Percentiles rank a stretch among this genome's conserved stretches.
phyloP scores from a whole-genome alignment of 2,113 vertebrate genomes.

The Laticauda colubrina region DNA sequence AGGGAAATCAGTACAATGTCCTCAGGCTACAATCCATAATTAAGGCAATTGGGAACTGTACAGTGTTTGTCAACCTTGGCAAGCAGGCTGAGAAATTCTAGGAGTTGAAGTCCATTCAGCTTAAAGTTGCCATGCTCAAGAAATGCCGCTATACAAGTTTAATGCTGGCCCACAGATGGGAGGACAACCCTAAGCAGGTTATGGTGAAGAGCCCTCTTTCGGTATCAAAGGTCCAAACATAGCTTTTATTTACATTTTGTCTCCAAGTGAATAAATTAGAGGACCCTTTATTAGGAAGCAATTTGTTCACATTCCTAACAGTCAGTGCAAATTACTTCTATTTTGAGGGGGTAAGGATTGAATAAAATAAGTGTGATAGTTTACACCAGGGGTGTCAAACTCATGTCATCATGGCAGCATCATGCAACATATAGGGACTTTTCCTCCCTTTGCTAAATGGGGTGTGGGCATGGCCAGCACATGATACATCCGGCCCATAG shows the following conservation, averaged over 20 bases:
- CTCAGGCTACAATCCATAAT: not conserved
- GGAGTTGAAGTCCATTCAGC: not conserved
- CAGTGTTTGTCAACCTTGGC: not conserved
- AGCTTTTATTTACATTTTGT: not conserved
- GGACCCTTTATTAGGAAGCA: not conserved
- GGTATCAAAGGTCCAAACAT: not conserved
- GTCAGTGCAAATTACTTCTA: not conserved
- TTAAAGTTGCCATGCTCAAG: not conserved
- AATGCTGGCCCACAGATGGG: not conserved
- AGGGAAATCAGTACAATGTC: not conserved
- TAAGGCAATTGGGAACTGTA: not conserved
- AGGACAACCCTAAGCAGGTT: not conserved
- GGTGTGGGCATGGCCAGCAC: no score
- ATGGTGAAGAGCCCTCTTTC: not conserved
- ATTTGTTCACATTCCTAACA: not conserved
- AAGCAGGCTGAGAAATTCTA: not conserved
- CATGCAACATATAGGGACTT: no score
- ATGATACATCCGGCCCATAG: no score
- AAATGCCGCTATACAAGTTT: not conserved
- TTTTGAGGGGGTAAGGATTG: not conserved
- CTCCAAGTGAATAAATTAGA: not conserved
- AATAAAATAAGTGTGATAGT: not conserved
- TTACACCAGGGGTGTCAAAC: not conserved
- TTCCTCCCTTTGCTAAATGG: no score
- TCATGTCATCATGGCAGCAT: no score